Conservation (phyloP, 1,140 invertebrate species). For the Schmidtea mediterranea region DNA sequence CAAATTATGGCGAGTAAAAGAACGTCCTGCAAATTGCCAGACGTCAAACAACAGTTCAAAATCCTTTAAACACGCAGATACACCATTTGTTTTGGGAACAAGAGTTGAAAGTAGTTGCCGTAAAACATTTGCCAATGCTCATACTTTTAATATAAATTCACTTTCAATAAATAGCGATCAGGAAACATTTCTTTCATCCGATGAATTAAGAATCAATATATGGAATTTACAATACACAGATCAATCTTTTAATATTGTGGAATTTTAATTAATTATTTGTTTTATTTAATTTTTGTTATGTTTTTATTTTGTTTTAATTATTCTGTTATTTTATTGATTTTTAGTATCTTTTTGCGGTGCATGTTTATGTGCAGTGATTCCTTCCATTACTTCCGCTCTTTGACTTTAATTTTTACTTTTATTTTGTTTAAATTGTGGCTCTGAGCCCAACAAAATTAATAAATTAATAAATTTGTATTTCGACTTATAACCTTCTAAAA, state of each 20-base stretch:
- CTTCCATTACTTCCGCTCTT: no score
- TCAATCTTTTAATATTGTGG: conserved; percentile 94
- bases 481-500: no score
- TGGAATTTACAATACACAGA: conserved; percentile 98
- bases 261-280: no score
- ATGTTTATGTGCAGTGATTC: no score
- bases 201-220: conserved; percentile 90
- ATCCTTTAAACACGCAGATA: background rate
- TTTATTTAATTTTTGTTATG: no score
- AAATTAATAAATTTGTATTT: no score
- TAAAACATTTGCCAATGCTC: conserved; percentile 92
- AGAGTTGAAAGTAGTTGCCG: conserved; percentile 75
- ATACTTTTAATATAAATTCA: conserved; percentile 98
- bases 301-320: no score
- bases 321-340: no score
- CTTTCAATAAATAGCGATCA: conserved; percentile 97
- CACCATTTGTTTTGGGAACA: conserved; percentile 6
- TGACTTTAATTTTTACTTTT: no score
- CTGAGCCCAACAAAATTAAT: no score
- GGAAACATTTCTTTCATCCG: conserved; percentile 92
- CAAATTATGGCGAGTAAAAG: conserved; percentile 61
- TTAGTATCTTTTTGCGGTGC: no score
- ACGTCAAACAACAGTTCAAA: background rate
- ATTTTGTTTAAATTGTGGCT: no score
- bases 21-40: conserved; percentile 31